phyloP scores from a whole-genome alignment of 1,140 invertebrate species.

The Trachymyrmex cornetzi region DNA sequence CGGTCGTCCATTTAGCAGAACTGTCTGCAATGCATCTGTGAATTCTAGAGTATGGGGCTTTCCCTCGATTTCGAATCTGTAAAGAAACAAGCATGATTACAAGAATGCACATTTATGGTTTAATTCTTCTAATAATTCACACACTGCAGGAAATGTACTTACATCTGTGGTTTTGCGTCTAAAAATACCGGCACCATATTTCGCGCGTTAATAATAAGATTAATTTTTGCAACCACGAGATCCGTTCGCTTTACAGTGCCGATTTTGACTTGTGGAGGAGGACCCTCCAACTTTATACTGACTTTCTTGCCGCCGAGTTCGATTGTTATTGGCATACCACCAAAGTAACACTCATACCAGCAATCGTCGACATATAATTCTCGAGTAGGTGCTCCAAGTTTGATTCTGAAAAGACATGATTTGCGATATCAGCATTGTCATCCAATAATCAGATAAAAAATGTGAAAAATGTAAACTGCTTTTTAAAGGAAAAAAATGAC shows the following conservation, averaged over 20 bases:
- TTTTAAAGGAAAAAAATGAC: no score
- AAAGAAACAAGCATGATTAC: slow-evolving; percentile 56
- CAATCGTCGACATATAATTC: slow-evolving; percentile 96
- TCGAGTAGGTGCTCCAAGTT: slow-evolving; percentile 96
- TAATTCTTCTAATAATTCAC: slow-evolving; percentile 7
- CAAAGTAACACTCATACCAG: slow-evolving; percentile 96
- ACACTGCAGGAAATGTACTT: slow-evolving; percentile 66
- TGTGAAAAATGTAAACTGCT: no score
- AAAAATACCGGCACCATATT: slow-evolving; percentile 93
- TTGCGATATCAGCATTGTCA: neutral
- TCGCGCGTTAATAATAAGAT: slow-evolving; percentile 93
- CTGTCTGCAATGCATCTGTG: slow-evolving; percentile 91
- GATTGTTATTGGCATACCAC: slow-evolving; percentile 94
- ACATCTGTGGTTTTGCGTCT: slow-evolving; percentile 94
- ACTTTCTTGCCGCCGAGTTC: slow-evolving; percentile 93
- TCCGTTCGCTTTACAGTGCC: slow-evolving; percentile 91
- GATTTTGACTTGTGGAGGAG: slow-evolving; percentile 94
- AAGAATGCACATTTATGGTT: slow-evolving; percentile 1
- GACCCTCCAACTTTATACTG: slow-evolving; percentile 93
- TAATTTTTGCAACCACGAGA: slow-evolving; percentile 93
- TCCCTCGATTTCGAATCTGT: slow-evolving; percentile 90
- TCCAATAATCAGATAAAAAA: no score
- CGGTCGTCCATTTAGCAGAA: slow-evolving; percentile 93
- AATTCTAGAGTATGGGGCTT: slow-evolving; percentile 93
- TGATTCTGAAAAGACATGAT: slow-evolving; percentile 88